These are phyloP conservation scores for Serrognathus titanus DNA, from an alignment of 2,888 invertebrate genomes.

Conservation along the genomic window DNA sequence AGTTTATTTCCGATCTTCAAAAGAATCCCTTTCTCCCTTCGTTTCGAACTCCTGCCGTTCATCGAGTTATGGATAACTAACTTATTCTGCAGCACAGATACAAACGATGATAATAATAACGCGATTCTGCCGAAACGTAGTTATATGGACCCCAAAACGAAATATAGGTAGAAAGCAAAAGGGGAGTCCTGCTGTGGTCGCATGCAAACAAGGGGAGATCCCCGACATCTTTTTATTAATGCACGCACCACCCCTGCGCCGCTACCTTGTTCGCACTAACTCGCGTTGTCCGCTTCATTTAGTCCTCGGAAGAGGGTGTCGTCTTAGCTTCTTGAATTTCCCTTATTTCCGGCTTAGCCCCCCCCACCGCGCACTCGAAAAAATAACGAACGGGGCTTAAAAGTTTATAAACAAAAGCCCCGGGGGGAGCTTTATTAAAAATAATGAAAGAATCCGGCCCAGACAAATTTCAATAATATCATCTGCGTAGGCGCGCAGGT, in stretches of 20 bases:
- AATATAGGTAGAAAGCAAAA: background rate
- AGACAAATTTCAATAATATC: too few relatives aligned
- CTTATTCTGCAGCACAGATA: background rate
- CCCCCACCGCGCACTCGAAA: too few relatives aligned
- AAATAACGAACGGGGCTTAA: too few relatives aligned
- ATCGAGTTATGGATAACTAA: background rate
- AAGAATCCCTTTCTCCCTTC: too few relatives aligned
- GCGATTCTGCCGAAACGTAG: background rate
- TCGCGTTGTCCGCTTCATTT: slow-evolving; percentile 28
- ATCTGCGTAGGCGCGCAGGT: too few relatives aligned
- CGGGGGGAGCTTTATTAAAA: too few relatives aligned
- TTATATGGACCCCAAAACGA: background rate
- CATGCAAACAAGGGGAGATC: slow-evolving; percentile 33
- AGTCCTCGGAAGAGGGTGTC: slow-evolving; percentile 4
- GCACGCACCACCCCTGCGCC: slow-evolving; percentile 23
- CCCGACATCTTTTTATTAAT: slow-evolving; percentile 34
- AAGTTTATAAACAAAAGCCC: too few relatives aligned
- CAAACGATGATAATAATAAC: slow-evolving; percentile 2
- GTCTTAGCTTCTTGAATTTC: background rate
- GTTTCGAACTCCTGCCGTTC: too few relatives aligned
- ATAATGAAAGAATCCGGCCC: too few relatives aligned
- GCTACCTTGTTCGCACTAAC: slow-evolving; percentile 29
- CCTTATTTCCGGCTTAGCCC: too few relatives aligned
- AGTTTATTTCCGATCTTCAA: too few relatives aligned
- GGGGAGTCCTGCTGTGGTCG: slow-evolving; percentile 23